A percentile compares a stretch with the other conserved stretches of the same genome.
phyloP scores from a whole-genome alignment of 2,797 vertebrate genomes.

The Meda fulgida region DNA sequence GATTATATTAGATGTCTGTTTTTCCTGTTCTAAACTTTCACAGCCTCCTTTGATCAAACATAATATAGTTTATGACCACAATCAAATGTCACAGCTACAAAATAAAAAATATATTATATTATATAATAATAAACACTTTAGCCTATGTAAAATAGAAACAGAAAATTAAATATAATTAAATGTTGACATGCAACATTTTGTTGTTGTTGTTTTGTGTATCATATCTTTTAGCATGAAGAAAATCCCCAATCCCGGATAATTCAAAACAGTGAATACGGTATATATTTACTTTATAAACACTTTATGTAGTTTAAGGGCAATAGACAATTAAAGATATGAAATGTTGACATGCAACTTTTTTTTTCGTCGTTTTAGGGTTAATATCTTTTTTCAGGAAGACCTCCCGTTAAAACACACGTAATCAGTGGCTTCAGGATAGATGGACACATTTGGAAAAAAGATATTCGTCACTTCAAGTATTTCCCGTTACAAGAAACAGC shows the following conservation, averaged over 20 bases:
- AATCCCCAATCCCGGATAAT: too few relatives aligned
- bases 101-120: neutral
- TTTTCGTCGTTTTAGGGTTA: neutral
- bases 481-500: constrained; percentile 86
- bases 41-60: constrained; percentile 33
- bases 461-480: constrained; percentile 78
- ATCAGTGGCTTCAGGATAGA: constrained; percentile 60
- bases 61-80: neutral
- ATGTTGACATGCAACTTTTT: neutral
- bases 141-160: too few relatives aligned
- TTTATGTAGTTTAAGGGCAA: too few relatives aligned
- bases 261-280: too few relatives aligned
- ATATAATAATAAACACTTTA: too few relatives aligned
- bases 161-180: neutral
- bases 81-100: neutral
- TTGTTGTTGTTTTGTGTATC: neutral
- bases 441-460: constrained; percentile 78
- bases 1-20: constrained; percentile 58
- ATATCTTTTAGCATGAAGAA: neutral
- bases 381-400: neutral
- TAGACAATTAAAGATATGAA: neutral
- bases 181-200: neutral
- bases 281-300: too few relatives aligned
- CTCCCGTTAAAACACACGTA: neutral
- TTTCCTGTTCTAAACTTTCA: constrained; percentile 37